A percentile compares a stretch with the other conserved stretches of the same genome.
phyloP scores from a whole-genome alignment of 2,888 invertebrate species.

The Drymonia ruficornis region DNA sequence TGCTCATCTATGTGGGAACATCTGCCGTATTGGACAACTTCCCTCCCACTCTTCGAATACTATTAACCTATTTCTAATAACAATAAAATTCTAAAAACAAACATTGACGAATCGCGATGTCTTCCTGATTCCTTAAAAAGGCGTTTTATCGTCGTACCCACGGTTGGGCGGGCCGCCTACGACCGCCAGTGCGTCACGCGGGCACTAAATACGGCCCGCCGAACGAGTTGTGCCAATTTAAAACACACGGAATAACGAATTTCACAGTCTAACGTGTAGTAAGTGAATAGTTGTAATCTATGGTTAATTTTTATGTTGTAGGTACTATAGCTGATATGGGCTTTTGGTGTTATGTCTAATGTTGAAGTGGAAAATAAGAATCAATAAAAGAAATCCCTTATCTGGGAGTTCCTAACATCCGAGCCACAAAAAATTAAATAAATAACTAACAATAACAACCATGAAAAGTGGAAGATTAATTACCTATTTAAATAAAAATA shows the following conservation, averaged over 20 bases:
- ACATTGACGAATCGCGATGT: not conserved
- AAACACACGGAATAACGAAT: conserved; percentile 16
- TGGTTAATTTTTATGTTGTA: too few relatives aligned
- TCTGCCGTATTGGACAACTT: not conserved
- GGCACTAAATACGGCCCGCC: conserved; percentile 35
- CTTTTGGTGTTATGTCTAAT: too few relatives aligned
- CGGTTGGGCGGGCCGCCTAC: conserved; percentile 31
- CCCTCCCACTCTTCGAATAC: conserved; percentile 5
- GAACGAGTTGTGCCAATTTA: conserved; percentile 12
- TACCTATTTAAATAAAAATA: too few relatives aligned
- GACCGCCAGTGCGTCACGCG: conserved; percentile 36
- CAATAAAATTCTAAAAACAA: not conserved
- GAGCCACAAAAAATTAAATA: too few relatives aligned
- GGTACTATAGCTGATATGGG: too few relatives aligned
- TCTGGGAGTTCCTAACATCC: too few relatives aligned
- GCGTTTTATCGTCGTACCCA: conserved; percentile 37
- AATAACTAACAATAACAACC: too few relatives aligned
- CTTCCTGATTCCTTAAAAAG: conserved; percentile 37
- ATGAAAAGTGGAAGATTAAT: too few relatives aligned
- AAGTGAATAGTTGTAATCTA: too few relatives aligned
- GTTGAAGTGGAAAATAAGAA: too few relatives aligned
- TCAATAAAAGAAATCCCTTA: too few relatives aligned
- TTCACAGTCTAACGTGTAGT: conserved; percentile 24
- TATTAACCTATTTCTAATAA: conserved; percentile 11
- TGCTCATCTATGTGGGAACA: not conserved